Conservation (phyloP, 2,888 invertebrate genomes). For the Pemphredon lugubris region DNA sequence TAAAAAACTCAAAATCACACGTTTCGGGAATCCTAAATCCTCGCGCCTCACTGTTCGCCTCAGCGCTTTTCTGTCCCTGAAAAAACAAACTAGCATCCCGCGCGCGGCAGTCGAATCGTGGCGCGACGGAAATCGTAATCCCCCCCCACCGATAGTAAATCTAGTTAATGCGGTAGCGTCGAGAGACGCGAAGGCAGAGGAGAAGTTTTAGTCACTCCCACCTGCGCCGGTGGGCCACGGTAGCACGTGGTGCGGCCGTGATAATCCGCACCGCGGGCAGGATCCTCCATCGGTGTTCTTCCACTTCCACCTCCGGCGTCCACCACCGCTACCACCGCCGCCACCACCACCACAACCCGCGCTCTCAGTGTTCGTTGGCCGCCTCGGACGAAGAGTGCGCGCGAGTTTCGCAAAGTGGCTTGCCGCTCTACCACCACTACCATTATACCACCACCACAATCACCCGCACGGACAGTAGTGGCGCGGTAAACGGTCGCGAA, state of each 20-base stretch:
- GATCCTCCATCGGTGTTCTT: slow-evolving; percentile 33
- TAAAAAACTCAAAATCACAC: no score
- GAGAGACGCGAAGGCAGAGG: no score
- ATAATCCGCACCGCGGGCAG: slow-evolving; percentile 21
- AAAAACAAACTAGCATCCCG: no score
- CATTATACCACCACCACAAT: slow-evolving; percentile 17
- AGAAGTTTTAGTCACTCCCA: slow-evolving; percentile 29
- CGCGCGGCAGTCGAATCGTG: no score
- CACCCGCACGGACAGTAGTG: slow-evolving; percentile 34
- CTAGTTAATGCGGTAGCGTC: no score
- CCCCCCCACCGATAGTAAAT: no score
- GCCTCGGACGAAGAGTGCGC: slow-evolving; percentile 40
- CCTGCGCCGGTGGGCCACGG: slow-evolving; percentile 18
- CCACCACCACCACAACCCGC: slow-evolving; percentile 36
- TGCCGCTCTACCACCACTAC: slow-evolving; percentile 32
- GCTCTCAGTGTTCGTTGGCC: slow-evolving; percentile 52
- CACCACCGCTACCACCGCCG: slow-evolving; percentile 21
- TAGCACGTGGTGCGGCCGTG: slow-evolving; percentile 43
- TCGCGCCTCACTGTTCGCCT: no score
- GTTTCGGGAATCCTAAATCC: no score
- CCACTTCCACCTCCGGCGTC: slow-evolving; percentile 40
- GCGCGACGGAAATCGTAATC: no score
- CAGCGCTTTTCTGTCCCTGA: no score
- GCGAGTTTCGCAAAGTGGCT: slow-evolving; percentile 34
- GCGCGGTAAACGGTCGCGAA: slow-evolving; percentile 35